Conservation (phyloP, 2,888 invertebrate species). For the Leucophora obtusa region DNA sequence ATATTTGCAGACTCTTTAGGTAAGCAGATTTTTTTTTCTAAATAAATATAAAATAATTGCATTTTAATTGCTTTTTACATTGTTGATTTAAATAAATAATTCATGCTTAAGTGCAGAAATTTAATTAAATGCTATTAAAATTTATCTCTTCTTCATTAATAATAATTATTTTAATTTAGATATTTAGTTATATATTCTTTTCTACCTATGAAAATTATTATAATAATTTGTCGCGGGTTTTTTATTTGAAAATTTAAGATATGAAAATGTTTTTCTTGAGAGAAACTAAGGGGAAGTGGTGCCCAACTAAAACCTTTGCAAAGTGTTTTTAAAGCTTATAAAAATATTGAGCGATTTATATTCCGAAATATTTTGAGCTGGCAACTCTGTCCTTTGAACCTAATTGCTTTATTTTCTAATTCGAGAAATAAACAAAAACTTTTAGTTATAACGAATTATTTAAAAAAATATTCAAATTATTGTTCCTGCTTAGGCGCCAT, state of each 20-base stretch:
- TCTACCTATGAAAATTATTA: background rate
- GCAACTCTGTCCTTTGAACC: too few species aligned
- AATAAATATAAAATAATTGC: slow-evolving; percentile 29
- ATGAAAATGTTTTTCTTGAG: background rate
- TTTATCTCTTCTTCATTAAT: slow-evolving; percentile 30
- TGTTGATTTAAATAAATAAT: slow-evolving; percentile 41
- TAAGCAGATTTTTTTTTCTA: background rate
- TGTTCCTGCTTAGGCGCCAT: too few species aligned
- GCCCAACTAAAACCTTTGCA: too few species aligned
- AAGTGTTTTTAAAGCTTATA: too few species aligned
- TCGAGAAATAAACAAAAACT: too few species aligned
- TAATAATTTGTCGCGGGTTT: slow-evolving; percentile 21
- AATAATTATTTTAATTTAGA: background rate
- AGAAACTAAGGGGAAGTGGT: background rate
- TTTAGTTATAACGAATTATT: too few species aligned
- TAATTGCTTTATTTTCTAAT: too few species aligned
- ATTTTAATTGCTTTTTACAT: slow-evolving; percentile 45
- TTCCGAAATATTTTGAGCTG: too few species aligned
- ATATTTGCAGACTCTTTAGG: background rate
- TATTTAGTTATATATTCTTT: background rate
- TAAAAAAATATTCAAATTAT: too few species aligned
- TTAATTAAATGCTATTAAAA: slow-evolving; percentile 43
- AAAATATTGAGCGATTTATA: too few species aligned
- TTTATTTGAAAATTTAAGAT: background rate
- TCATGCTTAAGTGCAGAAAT: slow-evolving; percentile 38